A percentile compares a stretch with the other conserved stretches of the same genome.
These are phyloP conservation scores for Papilio xuthus DNA, from an alignment of 1,140 invertebrate species.

Conservation along the genomic window DNA sequence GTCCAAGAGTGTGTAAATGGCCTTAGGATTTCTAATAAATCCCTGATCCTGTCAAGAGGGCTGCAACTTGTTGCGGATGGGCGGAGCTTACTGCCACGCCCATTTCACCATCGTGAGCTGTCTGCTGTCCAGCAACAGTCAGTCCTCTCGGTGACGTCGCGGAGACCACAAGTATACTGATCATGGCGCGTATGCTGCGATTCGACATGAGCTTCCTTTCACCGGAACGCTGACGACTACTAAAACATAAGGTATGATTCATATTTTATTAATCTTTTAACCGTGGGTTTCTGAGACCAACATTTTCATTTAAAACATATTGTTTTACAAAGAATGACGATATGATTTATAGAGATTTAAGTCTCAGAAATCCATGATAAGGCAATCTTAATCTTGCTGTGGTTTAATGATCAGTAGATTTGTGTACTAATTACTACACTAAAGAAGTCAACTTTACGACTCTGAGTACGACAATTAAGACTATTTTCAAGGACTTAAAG, in stretches of 20 bases:
- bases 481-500: too few relatives aligned
- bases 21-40: constrained; percentile 33
- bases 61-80: constrained; percentile 61
- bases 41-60: constrained; percentile 39
- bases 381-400: not conserved
- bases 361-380: too few relatives aligned
- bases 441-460: too few relatives aligned
- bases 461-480: too few relatives aligned
- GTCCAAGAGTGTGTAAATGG: constrained; percentile 16
- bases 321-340: too few relatives aligned
- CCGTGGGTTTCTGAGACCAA: too few relatives aligned
- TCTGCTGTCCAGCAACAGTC: constrained; percentile 16
- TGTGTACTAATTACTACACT: too few relatives aligned
- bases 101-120: constrained; percentile 37
- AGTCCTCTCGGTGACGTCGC: constrained; percentile 45
- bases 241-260: constrained; percentile 71
- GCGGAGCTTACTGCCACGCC: constrained; percentile 52
- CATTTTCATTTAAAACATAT: too few relatives aligned
- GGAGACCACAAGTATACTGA: constrained; percentile 41
- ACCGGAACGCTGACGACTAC: constrained; percentile 81
- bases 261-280: not conserved
- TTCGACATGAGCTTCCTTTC: constrained; percentile 77
- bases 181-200: constrained; percentile 71
- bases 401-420: too few relatives aligned
- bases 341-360: too few relatives aligned